phyloP scores from a whole-genome alignment of 2,888 invertebrate genomes.

The Spodoptera picta region DNA sequence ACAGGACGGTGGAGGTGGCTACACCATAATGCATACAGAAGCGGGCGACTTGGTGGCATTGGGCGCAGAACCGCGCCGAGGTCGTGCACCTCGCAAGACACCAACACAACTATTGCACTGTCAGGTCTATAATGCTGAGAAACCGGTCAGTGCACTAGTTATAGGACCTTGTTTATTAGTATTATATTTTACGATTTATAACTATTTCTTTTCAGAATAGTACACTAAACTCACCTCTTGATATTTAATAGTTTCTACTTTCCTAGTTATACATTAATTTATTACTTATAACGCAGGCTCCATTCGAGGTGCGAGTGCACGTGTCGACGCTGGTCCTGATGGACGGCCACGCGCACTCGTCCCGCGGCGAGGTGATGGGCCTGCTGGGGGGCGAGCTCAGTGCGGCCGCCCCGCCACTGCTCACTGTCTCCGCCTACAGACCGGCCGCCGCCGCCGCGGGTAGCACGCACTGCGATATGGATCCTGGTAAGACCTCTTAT shows the following conservation, averaged over 20 bases:
- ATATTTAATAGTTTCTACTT: too few species aligned
- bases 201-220: too few species aligned
- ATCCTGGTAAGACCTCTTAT: conserved; percentile 86
- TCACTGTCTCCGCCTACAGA: conserved; percentile 80
- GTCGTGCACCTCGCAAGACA: conserved; percentile 76
- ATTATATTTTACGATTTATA: too few species aligned
- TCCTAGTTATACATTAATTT: too few species aligned
- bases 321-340: conserved; percentile 90
- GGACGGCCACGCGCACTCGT: conserved; percentile 92
- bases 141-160: conserved; percentile 80
- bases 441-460: conserved; percentile 90
- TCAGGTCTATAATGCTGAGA: conserved; percentile 87
- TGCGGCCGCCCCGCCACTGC: conserved; percentile 1
- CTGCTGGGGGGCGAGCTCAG: conserved; percentile 90
- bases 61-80: conserved; percentile 77
- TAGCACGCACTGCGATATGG: conserved; percentile 93
- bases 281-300: conserved; percentile 82
- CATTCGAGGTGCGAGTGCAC: conserved; percentile 89
- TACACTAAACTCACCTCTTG: too few species aligned
- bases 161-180: too few species aligned
- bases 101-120: conserved; percentile 89
- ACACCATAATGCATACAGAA: conserved; percentile 90
- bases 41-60: conserved; percentile 87
- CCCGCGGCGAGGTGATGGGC: conserved; percentile 93
- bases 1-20: conserved; percentile 90